Percentiles rank a stretch among this genome's conserved stretches.
phyloP scores from a whole-genome alignment of 2,797 vertebrate species.

The Poecilia velifera region DNA sequence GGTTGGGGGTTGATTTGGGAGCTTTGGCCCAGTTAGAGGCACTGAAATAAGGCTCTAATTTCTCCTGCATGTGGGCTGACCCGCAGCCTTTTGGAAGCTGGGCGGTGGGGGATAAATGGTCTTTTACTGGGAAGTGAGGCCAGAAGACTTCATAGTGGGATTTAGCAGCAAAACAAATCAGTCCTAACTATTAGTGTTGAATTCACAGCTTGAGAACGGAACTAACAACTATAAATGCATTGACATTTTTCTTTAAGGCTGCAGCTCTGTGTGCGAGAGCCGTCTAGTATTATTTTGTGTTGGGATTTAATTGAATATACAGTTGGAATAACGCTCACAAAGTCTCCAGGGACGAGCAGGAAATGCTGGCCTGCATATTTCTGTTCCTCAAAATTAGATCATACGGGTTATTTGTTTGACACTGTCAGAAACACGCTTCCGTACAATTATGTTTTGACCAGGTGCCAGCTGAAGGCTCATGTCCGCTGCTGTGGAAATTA shows the following conservation, averaged over 20 bases:
- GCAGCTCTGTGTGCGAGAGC: background rate
- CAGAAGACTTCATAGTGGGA: conserved; percentile 32
- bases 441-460: conserved; percentile 54
- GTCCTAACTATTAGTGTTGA: conserved; percentile 1
- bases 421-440: conserved; percentile 46
- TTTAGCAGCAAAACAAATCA: background rate
- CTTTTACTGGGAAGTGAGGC: conserved; percentile 21
- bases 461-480: conserved; percentile 40
- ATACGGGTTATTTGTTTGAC: conserved; percentile 50
- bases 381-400: conserved; percentile 50
- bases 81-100: conserved; percentile 35
- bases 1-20: conserved; percentile 43
- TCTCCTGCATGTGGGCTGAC: conserved; percentile 43
- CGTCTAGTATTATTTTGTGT: conserved; percentile 19
- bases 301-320: conserved; percentile 10
- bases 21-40: conserved; percentile 24
- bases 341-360: conserved; percentile 19
- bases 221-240: background rate
- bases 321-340: conserved; percentile 28
- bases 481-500: conserved; percentile 48
- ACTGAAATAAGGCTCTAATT: conserved; percentile 47
- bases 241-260: background rate
- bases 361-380: conserved; percentile 29
- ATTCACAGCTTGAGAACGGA: conserved; percentile 5
- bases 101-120: conserved; percentile 35